Evolutionary conservation across 64 coral and sea anemone genomes (phyloP).

Genomic region (Platygyra sinensis): DNA sequence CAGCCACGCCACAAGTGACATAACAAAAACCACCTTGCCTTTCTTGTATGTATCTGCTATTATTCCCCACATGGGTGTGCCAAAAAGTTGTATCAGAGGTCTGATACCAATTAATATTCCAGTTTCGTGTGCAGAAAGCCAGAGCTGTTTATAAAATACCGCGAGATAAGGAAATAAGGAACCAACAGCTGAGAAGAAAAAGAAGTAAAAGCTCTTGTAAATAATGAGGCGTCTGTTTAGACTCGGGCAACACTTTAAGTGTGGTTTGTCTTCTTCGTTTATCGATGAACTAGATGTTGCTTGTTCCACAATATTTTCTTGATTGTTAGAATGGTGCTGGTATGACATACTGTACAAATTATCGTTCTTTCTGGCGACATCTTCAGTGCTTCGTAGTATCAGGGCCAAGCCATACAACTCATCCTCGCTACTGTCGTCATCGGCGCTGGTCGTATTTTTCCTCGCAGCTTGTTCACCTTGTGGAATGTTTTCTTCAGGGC

Average conservation of each 20-base stretch:
- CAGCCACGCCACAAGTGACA: slow-evolving; percentile 80
- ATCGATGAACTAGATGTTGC: not conserved
- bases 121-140: slow-evolving; percentile 86
- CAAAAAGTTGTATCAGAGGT: slow-evolving; percentile 75
- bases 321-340: not conserved
- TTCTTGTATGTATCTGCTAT: slow-evolving; percentile 71
- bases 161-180: slow-evolving; percentile 90
- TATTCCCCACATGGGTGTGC: slow-evolving; percentile 75
- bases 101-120: slow-evolving; percentile 84
- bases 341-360: not conserved
- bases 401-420: slow-evolving; percentile 25
- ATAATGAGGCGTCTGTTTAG: slow-evolving; percentile 67
- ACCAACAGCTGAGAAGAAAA: slow-evolving; percentile 85
- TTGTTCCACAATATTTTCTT: not conserved
- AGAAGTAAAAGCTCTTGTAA: slow-evolving; percentile 93
- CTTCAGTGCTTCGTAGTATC: not conserved
- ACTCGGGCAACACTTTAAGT: slow-evolving; percentile 42
- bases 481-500: not conserved
- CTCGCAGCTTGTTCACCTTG: not conserved
- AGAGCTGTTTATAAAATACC: slow-evolving; percentile 93
- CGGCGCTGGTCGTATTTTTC: too few species aligned
- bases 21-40: slow-evolving; percentile 78
- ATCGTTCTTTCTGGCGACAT: not conserved
- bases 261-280: not conserved
- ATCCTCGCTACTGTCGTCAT: slow-evolving; percentile 2